A percentile compares a stretch with the other conserved stretches of the same genome.
Evolutionary conservation across 2,113 vertebrate genomes (phyloP).

Genomic region (Syngnathus scovelli): DNA sequence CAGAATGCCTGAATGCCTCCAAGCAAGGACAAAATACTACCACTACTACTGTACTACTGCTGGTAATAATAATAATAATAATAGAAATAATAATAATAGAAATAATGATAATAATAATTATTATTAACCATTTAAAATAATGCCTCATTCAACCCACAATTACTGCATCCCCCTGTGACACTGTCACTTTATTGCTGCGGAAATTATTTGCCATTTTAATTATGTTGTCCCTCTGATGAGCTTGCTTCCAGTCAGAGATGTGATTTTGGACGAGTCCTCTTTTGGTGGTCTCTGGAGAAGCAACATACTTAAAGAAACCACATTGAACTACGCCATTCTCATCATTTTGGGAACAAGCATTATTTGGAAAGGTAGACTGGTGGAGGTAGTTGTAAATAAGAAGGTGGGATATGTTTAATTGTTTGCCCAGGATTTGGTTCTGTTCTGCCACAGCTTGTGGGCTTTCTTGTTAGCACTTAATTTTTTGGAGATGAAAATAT

Average conservation of each 20-base stretch:
- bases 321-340: neutral
- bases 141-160: constrained; percentile 42
- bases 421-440: neutral
- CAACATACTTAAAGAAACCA: neutral
- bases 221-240: constrained; percentile 44
- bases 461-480: neutral
- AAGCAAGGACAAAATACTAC: constrained; percentile 55
- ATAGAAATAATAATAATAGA: constrained; percentile 13
- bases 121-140: constrained; percentile 40
- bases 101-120: constrained; percentile 23
- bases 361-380: neutral
- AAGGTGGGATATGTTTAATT: neutral
- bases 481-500: neutral
- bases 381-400: neutral
- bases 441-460: neutral
- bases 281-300: constrained; percentile 9
- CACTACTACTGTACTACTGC: neutral
- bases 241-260: constrained; percentile 26
- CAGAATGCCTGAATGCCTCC: constrained; percentile 41
- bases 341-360: neutral
- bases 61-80: constrained; percentile 24
- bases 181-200: constrained; percentile 34
- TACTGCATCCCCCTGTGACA: constrained; percentile 25
- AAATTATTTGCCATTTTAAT: constrained; percentile 56
- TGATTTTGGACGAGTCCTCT: constrained; percentile 5